Conservation (phyloP, 2,113 vertebrate genomes). For the Arothron firmamentum region DNA sequence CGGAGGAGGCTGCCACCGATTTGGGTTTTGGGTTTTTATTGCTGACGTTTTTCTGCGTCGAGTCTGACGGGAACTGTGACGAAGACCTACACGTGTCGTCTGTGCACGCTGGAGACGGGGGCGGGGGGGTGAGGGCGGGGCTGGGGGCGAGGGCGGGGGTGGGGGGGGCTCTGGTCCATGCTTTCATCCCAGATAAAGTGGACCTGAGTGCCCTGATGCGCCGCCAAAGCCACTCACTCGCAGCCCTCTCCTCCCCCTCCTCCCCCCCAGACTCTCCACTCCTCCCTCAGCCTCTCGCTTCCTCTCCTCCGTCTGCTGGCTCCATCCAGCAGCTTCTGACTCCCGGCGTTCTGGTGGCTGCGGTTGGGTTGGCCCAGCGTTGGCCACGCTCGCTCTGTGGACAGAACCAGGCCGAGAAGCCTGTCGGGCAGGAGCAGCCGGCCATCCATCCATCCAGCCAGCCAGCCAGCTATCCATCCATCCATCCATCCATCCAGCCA, state of each 20-base stretch:
- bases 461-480: too few relatives aligned
- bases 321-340: conserved; percentile 23
- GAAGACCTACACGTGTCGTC: neutral
- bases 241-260: conserved; percentile 30
- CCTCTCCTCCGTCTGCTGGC: conserved; percentile 31
- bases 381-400: neutral
- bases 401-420: neutral
- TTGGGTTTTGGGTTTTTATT: conserved; percentile 13
- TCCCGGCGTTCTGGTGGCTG: conserved; percentile 3
- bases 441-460: too few relatives aligned
- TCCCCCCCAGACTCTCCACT: conserved; percentile 26
- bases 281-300: conserved; percentile 42
- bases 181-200: conserved; percentile 70
- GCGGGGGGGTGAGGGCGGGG: too few relatives aligned
- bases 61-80: conserved; percentile 23
- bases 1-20: conserved; percentile 12
- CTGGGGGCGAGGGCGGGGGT: conserved; percentile 19
- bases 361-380: conserved; percentile 3
- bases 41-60: too few relatives aligned
- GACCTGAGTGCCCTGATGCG: conserved; percentile 58
- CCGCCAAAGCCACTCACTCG: conserved; percentile 69
- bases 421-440: conserved; percentile 5
- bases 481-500: too few relatives aligned
- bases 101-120: conserved; percentile 2
- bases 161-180: conserved; percentile 39